Base-by-base conservation (phyloP, 2,888 invertebrate species). In the Drosophila engyochracea region DNA sequence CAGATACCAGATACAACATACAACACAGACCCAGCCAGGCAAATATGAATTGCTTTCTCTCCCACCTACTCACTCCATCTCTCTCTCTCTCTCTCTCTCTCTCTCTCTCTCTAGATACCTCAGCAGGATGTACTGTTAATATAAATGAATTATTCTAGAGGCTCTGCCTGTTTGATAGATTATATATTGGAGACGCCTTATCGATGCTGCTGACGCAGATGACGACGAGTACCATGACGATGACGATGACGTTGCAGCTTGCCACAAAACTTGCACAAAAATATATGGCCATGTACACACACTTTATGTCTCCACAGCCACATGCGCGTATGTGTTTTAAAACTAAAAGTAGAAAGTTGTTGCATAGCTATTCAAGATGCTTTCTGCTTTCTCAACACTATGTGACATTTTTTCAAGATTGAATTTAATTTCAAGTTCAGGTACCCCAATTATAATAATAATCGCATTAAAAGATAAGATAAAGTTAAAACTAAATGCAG, bases 141-240 rank as follows among this genome's bases (percentile, higher is more conserved):
- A 89, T 90, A 89, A 86, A 88, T 86, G 86, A 88, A 90, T 90
- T 90, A 90, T 79, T 68, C 73, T 70, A 70, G 74, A 74, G 75
- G 77, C 79, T 64, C 72, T 76, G 71, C 60, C 70, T 66, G 79
- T 67, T 74, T 70, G 87, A 83, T 83, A 84, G 85, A 84, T 87
- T 85, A 70, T 85, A 82, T 83, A 82, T 85, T 87, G 82, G 85
- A 87, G 85, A 82, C 79, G 87, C 76, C 87, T 78, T 84, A 83
- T 87, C 87, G 83, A 83, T 79, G 83, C 83, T 64, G 76, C 67
- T 67, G 86, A 72, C 74, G 59, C 47, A 59, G 62, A 79, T 78
- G 77, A 63, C 70, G 62, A 68, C 49, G 67, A 62, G 16, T 16
- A 37, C 6, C 3, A 35, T 19, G 25, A 25, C 51, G 66, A 19